phyloP scores from a whole-genome alignment of 2,888 invertebrate genomes.

The Andrena camellia region DNA sequence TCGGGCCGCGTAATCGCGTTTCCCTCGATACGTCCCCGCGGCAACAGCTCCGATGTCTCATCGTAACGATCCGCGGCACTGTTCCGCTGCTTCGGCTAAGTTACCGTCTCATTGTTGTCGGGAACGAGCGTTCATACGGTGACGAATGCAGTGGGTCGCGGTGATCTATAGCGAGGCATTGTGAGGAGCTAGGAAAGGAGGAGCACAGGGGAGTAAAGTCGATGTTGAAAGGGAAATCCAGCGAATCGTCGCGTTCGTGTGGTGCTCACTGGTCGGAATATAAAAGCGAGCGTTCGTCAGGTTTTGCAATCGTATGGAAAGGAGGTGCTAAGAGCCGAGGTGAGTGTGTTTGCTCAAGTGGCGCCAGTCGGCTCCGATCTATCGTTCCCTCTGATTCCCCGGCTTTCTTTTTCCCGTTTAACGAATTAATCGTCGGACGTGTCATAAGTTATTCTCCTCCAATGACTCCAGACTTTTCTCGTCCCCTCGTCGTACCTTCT shows the following conservation, averaged over 20 bases:
- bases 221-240: slow-evolving; percentile 42
- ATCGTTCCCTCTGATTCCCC: slow-evolving; percentile 42
- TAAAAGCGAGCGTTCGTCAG: slow-evolving; percentile 67
- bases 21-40: slow-evolving; percentile 34
- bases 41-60: slow-evolving; percentile 10
- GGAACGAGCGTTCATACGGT: slow-evolving; percentile 24
- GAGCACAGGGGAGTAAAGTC: slow-evolving; percentile 25
- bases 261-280: slow-evolving; percentile 55
- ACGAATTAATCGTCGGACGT: slow-evolving; percentile 41
- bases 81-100: slow-evolving; percentile 17
- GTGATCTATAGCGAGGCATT: slow-evolving; percentile 56
- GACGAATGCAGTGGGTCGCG: slow-evolving; percentile 18
- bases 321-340: slow-evolving; percentile 79
- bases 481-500: slow-evolving; percentile 43
- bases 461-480: no score
- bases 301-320: slow-evolving; percentile 80
- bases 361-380: slow-evolving; percentile 70
- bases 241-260: slow-evolving; percentile 63
- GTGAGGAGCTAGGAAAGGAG: slow-evolving; percentile 32
- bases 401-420: slow-evolving; percentile 7
- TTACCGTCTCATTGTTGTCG: slow-evolving; percentile 36
- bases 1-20: slow-evolving; percentile 41
- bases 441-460: slow-evolving; percentile 29
- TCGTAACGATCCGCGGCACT: slow-evolving; percentile 8
- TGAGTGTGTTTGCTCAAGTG: slow-evolving; percentile 75